Evolutionary conservation across 1,140 invertebrate species (phyloP), one percentile per base, ranked within the genome.

Genomic region (Hyphantria cunea): DNA sequence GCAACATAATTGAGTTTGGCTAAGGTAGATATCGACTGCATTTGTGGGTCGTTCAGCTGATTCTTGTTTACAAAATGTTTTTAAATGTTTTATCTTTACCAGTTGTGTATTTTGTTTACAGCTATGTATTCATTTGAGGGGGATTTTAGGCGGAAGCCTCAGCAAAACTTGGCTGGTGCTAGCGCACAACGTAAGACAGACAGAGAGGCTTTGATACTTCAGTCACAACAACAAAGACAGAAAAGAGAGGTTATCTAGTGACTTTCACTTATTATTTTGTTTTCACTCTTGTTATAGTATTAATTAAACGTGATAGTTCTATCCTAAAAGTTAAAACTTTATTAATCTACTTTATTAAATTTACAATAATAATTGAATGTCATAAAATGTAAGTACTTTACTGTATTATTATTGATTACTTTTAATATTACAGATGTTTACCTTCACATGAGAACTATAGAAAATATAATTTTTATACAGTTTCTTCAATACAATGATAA

Each of bases 161-260:
- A 97, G 67, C 97, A 98, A 91, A 98, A 96, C 91, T 92, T 98
- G 69, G 94, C 96, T 47, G 98, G 98, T 42, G 95, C 96, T 5
- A 97, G 96, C 89, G 80, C 82, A 53, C 91, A 92, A 15, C 84
- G 94, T 85, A 91, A 94, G 93, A 91, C 93, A 93, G 91, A 94
- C 93, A 94, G 95, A 74, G 94, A 96, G 72, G 93, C 94, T 59
- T 91, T 98, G 13, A 90, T 99, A 52, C 93, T 94, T 50, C 94
- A 95, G 84, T 95, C 95, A 33, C 96, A 97, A 71, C 92, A 94
- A 74, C 96, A 98, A 89, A 92, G 98, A 71, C 92, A 95, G 50
- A 97, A 97, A 90, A 91, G 97, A 84, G 96, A 97, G 92, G 96
- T 96, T 78, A 75, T 48, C 75, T 78, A 65, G 0, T 63, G 31